These are phyloP conservation scores for Saimiri boliviensis DNA, from an alignment of 2,113 vertebrate genomes.

Conservation along the genomic window DNA sequence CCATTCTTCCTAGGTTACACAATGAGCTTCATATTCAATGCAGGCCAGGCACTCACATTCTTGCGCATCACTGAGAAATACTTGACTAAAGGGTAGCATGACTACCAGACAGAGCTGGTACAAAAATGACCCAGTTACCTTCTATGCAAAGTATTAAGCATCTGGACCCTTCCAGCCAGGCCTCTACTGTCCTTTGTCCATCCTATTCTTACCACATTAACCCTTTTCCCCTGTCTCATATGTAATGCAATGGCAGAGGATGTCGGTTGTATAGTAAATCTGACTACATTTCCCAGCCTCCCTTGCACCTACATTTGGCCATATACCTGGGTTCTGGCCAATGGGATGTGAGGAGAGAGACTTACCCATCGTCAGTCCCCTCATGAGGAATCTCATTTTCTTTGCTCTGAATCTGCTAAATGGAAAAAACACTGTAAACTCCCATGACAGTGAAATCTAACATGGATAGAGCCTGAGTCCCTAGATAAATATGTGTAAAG, in stretches of 20 bases:
- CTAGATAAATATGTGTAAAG: not conserved
- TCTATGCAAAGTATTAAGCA: conserved; percentile 12
- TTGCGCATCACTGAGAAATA: not conserved
- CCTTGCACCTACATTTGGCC: not conserved
- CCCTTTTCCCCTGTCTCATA: not conserved
- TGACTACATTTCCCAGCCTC: not conserved
- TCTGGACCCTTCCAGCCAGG: not conserved
- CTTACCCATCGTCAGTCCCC: not conserved
- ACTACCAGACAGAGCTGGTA: not conserved
- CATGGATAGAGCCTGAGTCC: not conserved
- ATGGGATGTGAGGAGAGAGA: not conserved
- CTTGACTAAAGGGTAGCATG: not conserved
- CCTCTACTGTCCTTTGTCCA: not conserved
- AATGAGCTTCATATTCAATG: not conserved
- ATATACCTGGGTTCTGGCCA: not conserved
- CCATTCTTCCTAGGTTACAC: not conserved
- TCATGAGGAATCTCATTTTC: not conserved
- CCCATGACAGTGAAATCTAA: not conserved
- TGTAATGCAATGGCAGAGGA: not conserved
- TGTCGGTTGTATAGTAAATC: not conserved
- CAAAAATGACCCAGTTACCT: not conserved
- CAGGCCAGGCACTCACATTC: not conserved
- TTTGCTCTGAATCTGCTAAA: not conserved
- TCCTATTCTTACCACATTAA: not conserved
- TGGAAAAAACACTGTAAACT: not conserved